Percentiles rank a stretch among this genome's conserved stretches.
Evolutionary conservation across 2,113 vertebrate species (phyloP).

Genomic region (Solenodon paradoxus): DNA sequence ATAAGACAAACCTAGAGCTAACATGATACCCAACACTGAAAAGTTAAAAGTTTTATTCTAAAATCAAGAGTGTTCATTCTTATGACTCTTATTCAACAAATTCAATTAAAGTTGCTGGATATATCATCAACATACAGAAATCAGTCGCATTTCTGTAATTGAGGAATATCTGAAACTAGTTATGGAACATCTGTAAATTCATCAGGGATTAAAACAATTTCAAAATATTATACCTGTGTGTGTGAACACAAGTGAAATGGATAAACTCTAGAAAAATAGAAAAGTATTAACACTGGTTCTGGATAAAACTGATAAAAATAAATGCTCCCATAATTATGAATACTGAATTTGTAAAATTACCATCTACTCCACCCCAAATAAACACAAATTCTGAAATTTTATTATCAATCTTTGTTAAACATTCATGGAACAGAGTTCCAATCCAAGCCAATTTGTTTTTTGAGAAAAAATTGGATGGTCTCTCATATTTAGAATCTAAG

Average conservation of each 20-base stretch:
- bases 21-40: too few relatives aligned
- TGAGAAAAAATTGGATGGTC: background rate
- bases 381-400: background rate
- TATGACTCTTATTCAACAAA: background rate
- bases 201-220: background rate
- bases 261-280: background rate
- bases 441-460: background rate
- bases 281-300: background rate
- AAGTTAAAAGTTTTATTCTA: background rate
- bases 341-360: background rate
- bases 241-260: background rate
- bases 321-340: background rate
- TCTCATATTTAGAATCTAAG: background rate
- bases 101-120: too few relatives aligned
- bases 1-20: background rate
- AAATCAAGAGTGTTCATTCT: background rate
- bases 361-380: background rate
- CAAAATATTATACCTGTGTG: background rate
- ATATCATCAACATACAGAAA: too few relatives aligned
- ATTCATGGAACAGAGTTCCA: background rate
- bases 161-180: too few relatives aligned
- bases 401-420: background rate
- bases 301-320: background rate
- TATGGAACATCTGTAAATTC: too few relatives aligned
- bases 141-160: too few relatives aligned